Conservation (phyloP, 2,113 vertebrate species). For the Lagopus muta region DNA sequence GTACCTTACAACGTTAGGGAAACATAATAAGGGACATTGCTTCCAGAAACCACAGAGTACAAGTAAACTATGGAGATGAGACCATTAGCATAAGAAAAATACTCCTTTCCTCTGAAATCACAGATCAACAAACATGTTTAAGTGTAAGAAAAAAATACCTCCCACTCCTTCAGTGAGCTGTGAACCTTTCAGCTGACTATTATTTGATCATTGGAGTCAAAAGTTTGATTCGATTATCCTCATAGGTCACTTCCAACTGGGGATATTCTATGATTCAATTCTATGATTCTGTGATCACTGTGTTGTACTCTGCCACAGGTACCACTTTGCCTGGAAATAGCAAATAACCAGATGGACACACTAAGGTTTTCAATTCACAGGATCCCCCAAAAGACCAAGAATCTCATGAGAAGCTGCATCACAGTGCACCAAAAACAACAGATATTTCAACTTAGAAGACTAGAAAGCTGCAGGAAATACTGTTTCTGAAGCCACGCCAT, state of each 20-base stretch:
- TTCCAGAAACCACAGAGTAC: neutral
- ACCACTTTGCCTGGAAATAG: neutral
- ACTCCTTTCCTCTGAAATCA: neutral
- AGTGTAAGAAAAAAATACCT: neutral
- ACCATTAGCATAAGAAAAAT: conserved; percentile 10
- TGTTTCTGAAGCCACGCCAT: neutral
- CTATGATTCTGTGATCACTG: neutral
- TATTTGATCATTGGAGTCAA: neutral
- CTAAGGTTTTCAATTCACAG: neutral
- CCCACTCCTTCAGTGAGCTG: neutral
- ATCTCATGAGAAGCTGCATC: neutral
- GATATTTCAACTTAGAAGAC: neutral
- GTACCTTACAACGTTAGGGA: neutral
- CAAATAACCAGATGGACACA: neutral
- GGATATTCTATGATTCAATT: too few relatives aligned
- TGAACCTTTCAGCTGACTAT: neutral
- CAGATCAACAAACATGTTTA: neutral
- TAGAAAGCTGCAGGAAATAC: neutral
- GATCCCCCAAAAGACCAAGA: neutral
- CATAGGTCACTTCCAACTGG: too few relatives aligned
- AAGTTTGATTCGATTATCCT: too few relatives aligned
- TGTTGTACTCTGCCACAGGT: neutral
- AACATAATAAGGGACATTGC: neutral
- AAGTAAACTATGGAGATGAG: neutral
- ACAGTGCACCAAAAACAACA: neutral